phyloP scores from a whole-genome alignment of 2,113 vertebrate genomes.

The Elanoides forficatus region DNA sequence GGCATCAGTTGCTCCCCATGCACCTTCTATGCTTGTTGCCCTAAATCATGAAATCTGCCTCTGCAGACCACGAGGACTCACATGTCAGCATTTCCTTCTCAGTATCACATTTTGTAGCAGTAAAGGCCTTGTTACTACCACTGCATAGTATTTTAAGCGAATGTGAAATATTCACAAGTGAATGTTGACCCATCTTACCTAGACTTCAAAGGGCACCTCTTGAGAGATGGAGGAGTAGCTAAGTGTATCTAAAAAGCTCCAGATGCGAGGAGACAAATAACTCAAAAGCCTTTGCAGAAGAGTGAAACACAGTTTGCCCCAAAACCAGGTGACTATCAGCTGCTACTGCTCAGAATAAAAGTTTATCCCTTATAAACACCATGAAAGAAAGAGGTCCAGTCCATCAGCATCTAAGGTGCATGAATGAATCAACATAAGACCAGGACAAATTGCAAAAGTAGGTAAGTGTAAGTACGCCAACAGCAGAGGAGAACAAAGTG shows the following conservation, averaged over 20 bases:
- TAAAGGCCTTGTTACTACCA: background rate
- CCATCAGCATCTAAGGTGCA: background rate
- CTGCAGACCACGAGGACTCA: background rate
- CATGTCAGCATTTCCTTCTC: background rate
- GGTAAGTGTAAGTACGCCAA: rapidly evolving
- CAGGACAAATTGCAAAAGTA: background rate
- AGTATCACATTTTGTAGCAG: background rate
- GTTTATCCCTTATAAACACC: background rate
- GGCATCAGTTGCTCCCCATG: background rate
- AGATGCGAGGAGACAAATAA: background rate
- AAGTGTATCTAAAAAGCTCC: background rate
- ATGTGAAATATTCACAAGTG: background rate
- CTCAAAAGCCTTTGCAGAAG: background rate
- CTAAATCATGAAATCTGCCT: background rate
- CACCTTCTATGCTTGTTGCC: background rate
- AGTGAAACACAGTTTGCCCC: background rate
- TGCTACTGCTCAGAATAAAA: background rate
- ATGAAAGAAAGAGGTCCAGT: background rate
- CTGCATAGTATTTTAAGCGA: background rate
- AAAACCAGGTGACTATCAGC: background rate
- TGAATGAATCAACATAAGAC: background rate
- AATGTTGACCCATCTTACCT: background rate
- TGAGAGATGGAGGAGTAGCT: background rate
- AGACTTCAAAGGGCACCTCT: background rate
- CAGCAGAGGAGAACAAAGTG: background rate